phyloP scores from a whole-genome alignment of 37 sponge, comb jelly and placozoan species.

The Ephydatia muelleri region DNA sequence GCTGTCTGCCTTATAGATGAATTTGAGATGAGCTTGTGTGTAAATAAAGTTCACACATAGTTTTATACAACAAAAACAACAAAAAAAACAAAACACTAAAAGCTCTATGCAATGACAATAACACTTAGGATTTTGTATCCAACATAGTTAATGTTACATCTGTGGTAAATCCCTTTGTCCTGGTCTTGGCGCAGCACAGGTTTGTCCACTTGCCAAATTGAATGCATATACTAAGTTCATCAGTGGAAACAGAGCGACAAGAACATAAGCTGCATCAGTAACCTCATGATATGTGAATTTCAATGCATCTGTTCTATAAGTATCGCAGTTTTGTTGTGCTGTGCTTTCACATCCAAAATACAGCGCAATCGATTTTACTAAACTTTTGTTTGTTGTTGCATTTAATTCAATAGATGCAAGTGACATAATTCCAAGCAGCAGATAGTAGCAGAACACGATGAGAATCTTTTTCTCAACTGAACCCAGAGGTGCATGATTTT shows the following conservation, averaged over 20 bases:
- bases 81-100: too few relatives aligned
- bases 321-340: slow-evolving; percentile 17
- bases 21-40: too few relatives aligned
- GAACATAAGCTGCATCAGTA: not conserved
- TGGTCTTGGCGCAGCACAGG: too few relatives aligned
- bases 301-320: not conserved
- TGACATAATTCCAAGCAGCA: not conserved
- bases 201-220: not conserved
- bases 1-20: too few relatives aligned
- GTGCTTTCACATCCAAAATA: slow-evolving; percentile 31
- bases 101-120: too few relatives aligned
- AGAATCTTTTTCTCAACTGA: slow-evolving; percentile 42
- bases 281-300: not conserved
- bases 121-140: too few relatives aligned
- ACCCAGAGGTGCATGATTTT: not conserved
- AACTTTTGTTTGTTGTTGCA: not conserved
- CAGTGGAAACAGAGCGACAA: slow-evolving; percentile 15
- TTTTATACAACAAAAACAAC: too few relatives aligned
- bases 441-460: slow-evolving; percentile 35
- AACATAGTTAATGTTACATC: too few relatives aligned
- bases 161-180: too few relatives aligned
- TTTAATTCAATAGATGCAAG: not conserved
- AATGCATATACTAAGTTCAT: slow-evolving; percentile 15
- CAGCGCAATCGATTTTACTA: not conserved
- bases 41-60: too few relatives aligned